Base-by-base conservation (phyloP, 2,888 invertebrate genomes). In the Orthosia incerta region DNA sequence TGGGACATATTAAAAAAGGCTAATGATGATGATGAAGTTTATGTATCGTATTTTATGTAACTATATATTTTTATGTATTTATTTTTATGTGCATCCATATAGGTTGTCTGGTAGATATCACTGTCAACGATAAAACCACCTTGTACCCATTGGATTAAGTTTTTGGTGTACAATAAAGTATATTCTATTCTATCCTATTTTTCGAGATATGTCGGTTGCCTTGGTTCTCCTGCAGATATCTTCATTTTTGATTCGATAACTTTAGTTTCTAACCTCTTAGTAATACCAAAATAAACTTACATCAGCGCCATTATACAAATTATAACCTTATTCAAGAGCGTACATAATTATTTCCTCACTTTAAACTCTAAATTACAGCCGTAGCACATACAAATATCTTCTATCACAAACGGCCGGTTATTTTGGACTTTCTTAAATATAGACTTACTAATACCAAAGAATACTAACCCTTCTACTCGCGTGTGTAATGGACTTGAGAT, bases 281-380 rank as follows among this genome's bases (percentile, higher is more conserved):
- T 23, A 63, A 72, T 16, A 48, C 16, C 16, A 48, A 53, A 45
- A 23, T n/a, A 55, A 64, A 23, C 16, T 65, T 73, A 16, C 64
- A 73, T 56, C 75, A 75, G 26, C n/a, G 55, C 48, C 15, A 48
- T 64, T 75, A 56, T 20, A 16, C 13, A 64, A 64, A 74, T 63
- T n/a, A 64, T 55, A 11, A 23, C n/a, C 13, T 39, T 56, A 64
- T 56, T 63, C n/a, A 55, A 55, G 63, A 63, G 16, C 23, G 16
- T 20, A n/a, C 53, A 26, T 55, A 56, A 76, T 73, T 56, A 76
- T 65, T 50, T 76, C 23, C 39, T 73, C 55, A 18, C 31, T 46
- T 15, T 73, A 64, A 63, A 73, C 31, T 23, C 20, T 48, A 75
- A 73, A 56, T 65, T 26, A 75, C 56, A 56, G 15, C 53, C 48